phyloP scores from a whole-genome alignment of 2,888 invertebrate species.

The Nematopogon swammerdamellus region DNA sequence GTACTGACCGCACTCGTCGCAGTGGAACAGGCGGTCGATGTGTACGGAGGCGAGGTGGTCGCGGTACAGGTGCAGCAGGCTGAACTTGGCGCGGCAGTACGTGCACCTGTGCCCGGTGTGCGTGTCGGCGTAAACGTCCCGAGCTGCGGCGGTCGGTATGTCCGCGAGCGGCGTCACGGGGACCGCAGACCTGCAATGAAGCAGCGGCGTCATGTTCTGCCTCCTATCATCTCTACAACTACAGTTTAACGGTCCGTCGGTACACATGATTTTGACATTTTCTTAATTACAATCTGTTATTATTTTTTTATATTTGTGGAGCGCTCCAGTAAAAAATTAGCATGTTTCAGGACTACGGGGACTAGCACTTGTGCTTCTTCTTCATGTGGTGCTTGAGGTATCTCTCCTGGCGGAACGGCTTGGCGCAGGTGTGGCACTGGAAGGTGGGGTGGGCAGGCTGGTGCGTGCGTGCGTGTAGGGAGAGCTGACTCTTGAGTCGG shows the following conservation, averaged over 20 bases:
- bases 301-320: too few species aligned
- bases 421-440: conserved; percentile 18
- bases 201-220: conserved; percentile 9
- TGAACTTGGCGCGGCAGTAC: conserved; percentile 17
- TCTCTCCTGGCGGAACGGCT: conserved; percentile 37
- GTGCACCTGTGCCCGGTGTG: conserved; percentile 14
- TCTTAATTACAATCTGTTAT: too few species aligned
- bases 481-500: conserved; percentile 22
- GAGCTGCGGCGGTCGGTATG: too few species aligned
- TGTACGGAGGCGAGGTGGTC: conserved; percentile 28
- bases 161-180: neutral
- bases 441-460: conserved; percentile 17
- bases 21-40: conserved; percentile 30
- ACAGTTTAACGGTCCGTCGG: too few species aligned
- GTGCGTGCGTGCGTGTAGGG: conserved; percentile 19
- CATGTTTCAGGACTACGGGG: too few species aligned
- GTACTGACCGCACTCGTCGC: conserved; percentile 34
- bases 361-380: too few species aligned
- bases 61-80: too few species aligned
- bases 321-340: too few species aligned
- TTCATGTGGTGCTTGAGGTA: conserved; percentile 30
- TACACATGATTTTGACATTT: too few species aligned
- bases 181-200: conserved; percentile 24
- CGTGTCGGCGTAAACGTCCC: conserved; percentile 7
- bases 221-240: too few species aligned